Evolutionary conservation across 2,888 invertebrate species (phyloP).

Genomic region (Yponomeuta cagnagella): DNA sequence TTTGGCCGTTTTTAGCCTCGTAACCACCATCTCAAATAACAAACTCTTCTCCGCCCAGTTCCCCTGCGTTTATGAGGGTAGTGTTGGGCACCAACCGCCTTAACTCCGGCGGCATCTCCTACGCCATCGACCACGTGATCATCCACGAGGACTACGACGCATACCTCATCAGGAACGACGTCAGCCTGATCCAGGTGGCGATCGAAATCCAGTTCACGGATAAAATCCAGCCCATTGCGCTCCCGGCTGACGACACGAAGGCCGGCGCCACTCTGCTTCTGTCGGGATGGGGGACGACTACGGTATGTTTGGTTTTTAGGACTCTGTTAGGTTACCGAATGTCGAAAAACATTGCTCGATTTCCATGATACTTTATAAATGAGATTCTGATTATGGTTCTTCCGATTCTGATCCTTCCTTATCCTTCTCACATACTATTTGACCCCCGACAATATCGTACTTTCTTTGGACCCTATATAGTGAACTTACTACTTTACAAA

Average conservation of each 20-base stretch:
- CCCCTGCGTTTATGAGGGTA: constrained; percentile 32
- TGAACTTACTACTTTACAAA: too few relatives aligned
- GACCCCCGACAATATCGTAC: too few relatives aligned
- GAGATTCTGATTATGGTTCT: too few relatives aligned
- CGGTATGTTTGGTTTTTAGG: not conserved
- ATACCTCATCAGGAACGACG: constrained; percentile 50
- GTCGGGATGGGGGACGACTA: constrained; percentile 63
- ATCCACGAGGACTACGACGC: constrained; percentile 58
- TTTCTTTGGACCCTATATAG: too few relatives aligned
- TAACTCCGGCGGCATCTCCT: constrained; percentile 49
- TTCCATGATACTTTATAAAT: too few relatives aligned
- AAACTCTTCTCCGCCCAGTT: constrained; percentile 22
- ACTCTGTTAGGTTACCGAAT: too few relatives aligned
- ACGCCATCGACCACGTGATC: constrained; percentile 47
- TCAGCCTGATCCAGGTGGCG: constrained; percentile 54
- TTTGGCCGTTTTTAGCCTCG: too few relatives aligned
- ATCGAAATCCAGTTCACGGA: constrained; percentile 43
- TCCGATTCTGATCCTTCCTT: too few relatives aligned
- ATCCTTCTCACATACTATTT: too few relatives aligned
- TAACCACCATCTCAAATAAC: too few relatives aligned
- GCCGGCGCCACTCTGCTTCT: constrained; percentile 45
- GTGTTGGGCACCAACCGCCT: constrained; percentile 68
- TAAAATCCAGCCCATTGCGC: constrained; percentile 45
- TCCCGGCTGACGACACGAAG: constrained; percentile 45
- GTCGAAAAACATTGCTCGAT: too few relatives aligned